Evolutionary conservation across 2,113 vertebrate species (phyloP).

Genomic region (Boulengeromyrus knoepffleri): DNA sequence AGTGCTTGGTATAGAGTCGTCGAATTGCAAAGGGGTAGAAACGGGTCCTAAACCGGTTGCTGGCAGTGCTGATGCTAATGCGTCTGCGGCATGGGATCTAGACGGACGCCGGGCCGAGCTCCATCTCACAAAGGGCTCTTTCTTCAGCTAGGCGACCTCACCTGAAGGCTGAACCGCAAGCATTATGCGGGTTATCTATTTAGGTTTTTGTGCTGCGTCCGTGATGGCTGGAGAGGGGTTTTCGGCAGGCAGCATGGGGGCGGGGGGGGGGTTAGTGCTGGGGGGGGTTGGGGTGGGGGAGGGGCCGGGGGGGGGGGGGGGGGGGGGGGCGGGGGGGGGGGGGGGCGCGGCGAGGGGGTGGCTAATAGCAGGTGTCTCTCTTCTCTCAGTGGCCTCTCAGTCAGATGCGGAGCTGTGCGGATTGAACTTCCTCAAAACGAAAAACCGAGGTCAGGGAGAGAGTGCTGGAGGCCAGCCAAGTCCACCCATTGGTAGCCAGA

Average conservation of each 20-base stretch:
- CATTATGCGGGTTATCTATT: neutral
- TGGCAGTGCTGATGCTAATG: neutral
- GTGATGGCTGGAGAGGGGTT: neutral
- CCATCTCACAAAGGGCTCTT: neutral
- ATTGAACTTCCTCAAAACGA: slow-evolving; percentile 4
- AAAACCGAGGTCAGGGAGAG: slow-evolving; percentile 9
- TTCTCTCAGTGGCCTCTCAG: slow-evolving; percentile 33
- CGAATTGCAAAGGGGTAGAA: neutral
- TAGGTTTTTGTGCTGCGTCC: neutral
- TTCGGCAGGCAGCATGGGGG: neutral
- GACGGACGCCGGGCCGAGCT: neutral
- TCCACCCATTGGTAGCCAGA: slow-evolving; percentile 14
- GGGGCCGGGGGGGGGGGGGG: neutral
- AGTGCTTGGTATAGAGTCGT: neutral
- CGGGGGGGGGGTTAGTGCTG: neutral
- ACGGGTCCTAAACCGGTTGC: neutral
- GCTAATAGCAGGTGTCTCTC: slow-evolving; percentile 26
- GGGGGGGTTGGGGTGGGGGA: too few species aligned
- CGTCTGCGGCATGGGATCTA: neutral
- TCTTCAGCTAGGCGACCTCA: neutral
- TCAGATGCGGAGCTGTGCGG: slow-evolving; percentile 7
- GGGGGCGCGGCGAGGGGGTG: too few species aligned
- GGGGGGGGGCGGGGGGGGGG: neutral
- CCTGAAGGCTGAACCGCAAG: neutral
- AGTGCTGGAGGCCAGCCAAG: slow-evolving; percentile 30